Evolutionary conservation across 2,888 invertebrate species (phyloP).

Genomic region (Psylliodes chrysocephalus): DNA sequence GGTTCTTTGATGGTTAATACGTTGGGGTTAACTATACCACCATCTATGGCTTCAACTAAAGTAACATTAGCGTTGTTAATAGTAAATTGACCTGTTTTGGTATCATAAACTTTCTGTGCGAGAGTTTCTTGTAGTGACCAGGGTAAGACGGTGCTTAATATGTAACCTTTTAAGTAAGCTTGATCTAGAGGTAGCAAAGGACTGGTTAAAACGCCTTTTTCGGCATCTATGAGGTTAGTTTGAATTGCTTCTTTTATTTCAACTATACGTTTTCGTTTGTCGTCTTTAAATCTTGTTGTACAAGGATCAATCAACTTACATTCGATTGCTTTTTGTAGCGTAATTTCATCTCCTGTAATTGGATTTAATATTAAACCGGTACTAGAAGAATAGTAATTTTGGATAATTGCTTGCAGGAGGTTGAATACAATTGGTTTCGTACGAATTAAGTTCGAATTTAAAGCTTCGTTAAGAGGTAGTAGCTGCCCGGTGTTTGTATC

Average conservation of each 20-base stretch:
- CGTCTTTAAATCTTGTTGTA: constrained; percentile 79
- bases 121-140: constrained; percentile 86
- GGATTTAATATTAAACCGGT: constrained; percentile 83
- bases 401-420: constrained; percentile 77
- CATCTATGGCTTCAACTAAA: constrained; percentile 78
- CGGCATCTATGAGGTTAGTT: constrained; percentile 75
- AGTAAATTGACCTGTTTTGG: constrained; percentile 76
- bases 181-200: constrained; percentile 80
- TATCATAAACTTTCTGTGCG: constrained; percentile 82
- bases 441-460: constrained; percentile 75
- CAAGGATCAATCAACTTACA: constrained; percentile 77
- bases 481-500: constrained; percentile 77
- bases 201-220: constrained; percentile 74
- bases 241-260: constrained; percentile 77
- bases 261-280: constrained; percentile 73
- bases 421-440: constrained; percentile 77
- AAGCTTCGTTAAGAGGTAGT: constrained; percentile 76
- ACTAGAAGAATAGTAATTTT: constrained; percentile 80
- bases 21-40: constrained; percentile 80
- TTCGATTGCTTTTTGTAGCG: constrained; percentile 80
- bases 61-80: constrained; percentile 77
- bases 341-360: constrained; percentile 76
- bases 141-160: constrained; percentile 81
- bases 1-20: constrained; percentile 84
- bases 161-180: constrained; percentile 83